These are phyloP conservation scores for Yponomeuta cagnagella DNA, from an alignment of 2,888 invertebrate species.

Conservation along the genomic window DNA sequence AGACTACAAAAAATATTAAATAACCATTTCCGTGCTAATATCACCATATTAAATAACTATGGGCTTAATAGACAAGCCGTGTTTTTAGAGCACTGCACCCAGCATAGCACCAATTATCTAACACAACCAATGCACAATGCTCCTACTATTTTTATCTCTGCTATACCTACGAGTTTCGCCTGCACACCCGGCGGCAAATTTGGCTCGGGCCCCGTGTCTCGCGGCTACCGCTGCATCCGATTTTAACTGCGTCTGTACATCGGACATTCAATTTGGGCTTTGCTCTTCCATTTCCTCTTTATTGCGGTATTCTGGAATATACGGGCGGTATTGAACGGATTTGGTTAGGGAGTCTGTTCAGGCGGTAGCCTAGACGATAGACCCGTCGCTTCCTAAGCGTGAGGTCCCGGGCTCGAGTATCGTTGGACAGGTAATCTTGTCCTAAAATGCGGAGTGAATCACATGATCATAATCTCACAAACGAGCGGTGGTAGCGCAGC, in stretches of 20 bases:
- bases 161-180: neutral
- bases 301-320: neutral
- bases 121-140: neutral
- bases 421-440: too few relatives aligned
- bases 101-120: neutral
- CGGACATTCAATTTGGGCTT: conserved; percentile 2
- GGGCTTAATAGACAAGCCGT: too few relatives aligned
- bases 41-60: too few relatives aligned
- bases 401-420: too few relatives aligned
- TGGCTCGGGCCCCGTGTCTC: neutral
- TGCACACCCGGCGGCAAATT: neutral
- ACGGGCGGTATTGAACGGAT: neutral
- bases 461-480: too few relatives aligned
- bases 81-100: neutral
- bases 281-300: neutral
- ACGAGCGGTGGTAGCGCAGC: too few relatives aligned
- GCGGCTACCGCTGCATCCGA: neutral
- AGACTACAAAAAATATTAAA: too few relatives aligned
- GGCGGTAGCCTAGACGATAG: too few relatives aligned
- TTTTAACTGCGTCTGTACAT: neutral
- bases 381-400: too few relatives aligned
- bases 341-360: neutral
- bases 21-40: too few relatives aligned
- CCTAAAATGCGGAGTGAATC: too few relatives aligned
- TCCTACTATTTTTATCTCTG: neutral